Conservation (phyloP, 2,113 vertebrate species). For the Typhlomys cinereus region DNA sequence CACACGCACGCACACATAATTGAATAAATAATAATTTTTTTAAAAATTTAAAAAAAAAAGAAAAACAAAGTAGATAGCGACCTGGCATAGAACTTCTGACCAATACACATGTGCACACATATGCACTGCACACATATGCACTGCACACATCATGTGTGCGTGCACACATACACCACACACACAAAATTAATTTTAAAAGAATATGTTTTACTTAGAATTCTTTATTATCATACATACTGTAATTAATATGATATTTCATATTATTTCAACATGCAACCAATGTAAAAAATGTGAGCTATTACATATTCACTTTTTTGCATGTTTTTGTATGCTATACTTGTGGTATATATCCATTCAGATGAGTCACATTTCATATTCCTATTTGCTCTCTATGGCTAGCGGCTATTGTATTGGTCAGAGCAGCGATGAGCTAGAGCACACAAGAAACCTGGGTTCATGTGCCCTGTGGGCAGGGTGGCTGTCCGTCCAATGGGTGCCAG, state of each 20-base stretch:
- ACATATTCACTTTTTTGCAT: not conserved
- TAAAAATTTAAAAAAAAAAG: no score
- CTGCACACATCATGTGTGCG: no score
- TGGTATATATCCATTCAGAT: rapidly evolving
- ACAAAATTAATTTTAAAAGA: not conserved
- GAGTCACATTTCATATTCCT: not conserved
- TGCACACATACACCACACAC: not conserved
- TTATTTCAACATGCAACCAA: not conserved
- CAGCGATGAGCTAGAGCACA: not conserved
- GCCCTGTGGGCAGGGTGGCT: not conserved
- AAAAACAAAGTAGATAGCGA: no score
- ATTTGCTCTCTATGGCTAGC: not conserved
- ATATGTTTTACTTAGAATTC: not conserved
- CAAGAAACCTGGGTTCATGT: not conserved
- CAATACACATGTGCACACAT: not conserved
- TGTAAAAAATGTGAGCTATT: not conserved
- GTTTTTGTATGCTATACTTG: not conserved
- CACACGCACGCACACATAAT: not conserved
- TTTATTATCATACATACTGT: not conserved
- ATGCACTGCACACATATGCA: not conserved
- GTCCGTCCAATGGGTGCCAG: not conserved
- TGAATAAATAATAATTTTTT: no score
- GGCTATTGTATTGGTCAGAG: not conserved
- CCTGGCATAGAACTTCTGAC: no score
- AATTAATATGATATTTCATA: not conserved